Evolutionary conservation across 2,888 invertebrate species (phyloP).

Genomic region (Conops quadrifasciatus): DNA sequence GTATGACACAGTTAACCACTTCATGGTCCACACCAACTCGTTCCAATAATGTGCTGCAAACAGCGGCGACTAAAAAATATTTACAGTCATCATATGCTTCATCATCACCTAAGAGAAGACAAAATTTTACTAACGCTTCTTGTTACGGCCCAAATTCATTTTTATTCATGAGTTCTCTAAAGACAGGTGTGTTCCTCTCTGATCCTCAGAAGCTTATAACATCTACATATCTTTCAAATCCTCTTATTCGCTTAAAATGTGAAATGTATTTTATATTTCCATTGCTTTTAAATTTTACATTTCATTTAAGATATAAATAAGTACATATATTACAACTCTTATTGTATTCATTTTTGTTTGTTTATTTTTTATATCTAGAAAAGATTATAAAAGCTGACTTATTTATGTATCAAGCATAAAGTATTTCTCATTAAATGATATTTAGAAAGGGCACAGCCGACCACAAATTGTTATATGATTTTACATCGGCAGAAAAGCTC

Average conservation of each 20-base stretch:
- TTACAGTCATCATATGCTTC: conserved; percentile 64
- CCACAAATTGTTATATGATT: too few species aligned
- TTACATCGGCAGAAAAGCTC: background rate
- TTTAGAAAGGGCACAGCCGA: background rate
- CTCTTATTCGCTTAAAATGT: background rate
- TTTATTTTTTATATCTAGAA: background rate
- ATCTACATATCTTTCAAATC: background rate
- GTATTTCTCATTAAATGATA: background rate
- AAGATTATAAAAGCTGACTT: too few species aligned
- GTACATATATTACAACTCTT: too few species aligned
- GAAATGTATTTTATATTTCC: background rate
- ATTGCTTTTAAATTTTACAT: background rate
- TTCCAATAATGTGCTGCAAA: conserved; percentile 60
- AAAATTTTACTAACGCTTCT: conserved; percentile 61
- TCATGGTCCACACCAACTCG: conserved; percentile 57
- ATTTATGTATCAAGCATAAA: background rate
- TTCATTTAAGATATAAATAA: conserved; percentile 6
- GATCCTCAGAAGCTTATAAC: background rate
- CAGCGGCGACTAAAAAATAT: conserved; percentile 64
- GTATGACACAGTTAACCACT: conserved; percentile 67
- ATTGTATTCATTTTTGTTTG: background rate
- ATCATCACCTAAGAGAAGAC: conserved; percentile 58
- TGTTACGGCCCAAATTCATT: conserved; percentile 63
- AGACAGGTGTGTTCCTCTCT: conserved; percentile 60
- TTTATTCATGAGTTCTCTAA: conserved; percentile 63